Conservation (phyloP, 2,797 vertebrate species). For the Protosalanx chinensis region DNA sequence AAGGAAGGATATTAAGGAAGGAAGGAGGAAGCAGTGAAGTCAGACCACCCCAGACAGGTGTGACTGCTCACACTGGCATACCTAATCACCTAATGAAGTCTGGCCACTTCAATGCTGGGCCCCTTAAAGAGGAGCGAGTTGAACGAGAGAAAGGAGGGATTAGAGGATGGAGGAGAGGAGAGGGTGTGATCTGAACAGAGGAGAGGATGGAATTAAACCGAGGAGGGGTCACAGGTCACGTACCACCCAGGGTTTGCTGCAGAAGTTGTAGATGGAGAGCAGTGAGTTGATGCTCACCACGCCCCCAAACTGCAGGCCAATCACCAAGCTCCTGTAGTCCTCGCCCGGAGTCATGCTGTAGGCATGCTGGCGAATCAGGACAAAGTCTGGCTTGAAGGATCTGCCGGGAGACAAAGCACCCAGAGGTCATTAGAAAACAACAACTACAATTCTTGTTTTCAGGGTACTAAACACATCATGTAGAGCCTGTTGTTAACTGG, state of each 20-base stretch:
- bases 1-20: constrained; percentile 24
- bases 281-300: constrained; percentile 87
- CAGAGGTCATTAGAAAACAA: not conserved
- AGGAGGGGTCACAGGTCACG: constrained; percentile 17
- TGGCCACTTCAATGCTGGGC: too few relatives aligned
- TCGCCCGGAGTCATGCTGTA: constrained; percentile 94
- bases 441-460: not conserved
- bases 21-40: not conserved
- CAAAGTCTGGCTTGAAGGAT: constrained; percentile 93
- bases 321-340: constrained; percentile 90
- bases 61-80: too few relatives aligned
- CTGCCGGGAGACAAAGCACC: constrained; percentile 60
- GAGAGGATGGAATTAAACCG: not conserved
- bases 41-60: too few relatives aligned
- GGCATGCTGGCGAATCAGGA: constrained; percentile 89
- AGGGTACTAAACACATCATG: not conserved
- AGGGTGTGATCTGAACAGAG: not conserved
- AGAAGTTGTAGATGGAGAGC: constrained; percentile 97
- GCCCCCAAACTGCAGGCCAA: constrained; percentile 89
- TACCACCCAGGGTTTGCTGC: constrained; percentile 92
- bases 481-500: too few relatives aligned
- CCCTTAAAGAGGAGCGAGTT: not conserved
- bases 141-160: not conserved
- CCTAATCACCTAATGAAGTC: too few relatives aligned
- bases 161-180: not conserved